Evolutionary conservation across 2,113 vertebrate genomes (phyloP).

Genomic region (Crotalus tigris): DNA sequence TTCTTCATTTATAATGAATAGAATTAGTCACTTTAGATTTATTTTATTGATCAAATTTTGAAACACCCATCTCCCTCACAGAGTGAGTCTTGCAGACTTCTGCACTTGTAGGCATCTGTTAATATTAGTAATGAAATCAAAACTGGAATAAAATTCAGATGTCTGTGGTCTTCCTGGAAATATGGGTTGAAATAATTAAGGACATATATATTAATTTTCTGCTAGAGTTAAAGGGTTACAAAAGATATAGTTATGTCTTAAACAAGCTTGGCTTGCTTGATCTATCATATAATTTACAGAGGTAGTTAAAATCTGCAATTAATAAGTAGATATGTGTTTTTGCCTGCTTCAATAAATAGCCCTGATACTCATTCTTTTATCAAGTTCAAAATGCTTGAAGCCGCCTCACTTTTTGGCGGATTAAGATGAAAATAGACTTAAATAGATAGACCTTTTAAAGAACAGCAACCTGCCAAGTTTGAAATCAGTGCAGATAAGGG

Average conservation of each 20-base stretch:
- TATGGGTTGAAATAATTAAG: not conserved
- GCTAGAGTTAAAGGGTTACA: not conserved
- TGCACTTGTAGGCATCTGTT: constrained; percentile 28
- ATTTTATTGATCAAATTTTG: not conserved
- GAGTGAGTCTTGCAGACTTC: not conserved
- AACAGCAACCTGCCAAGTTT: not conserved
- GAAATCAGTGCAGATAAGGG: not conserved
- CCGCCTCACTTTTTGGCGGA: not conserved
- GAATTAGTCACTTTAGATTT: constrained; percentile 10
- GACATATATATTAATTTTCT: not conserved
- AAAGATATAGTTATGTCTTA: not conserved
- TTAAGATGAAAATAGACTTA: not conserved
- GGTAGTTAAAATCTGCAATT: not conserved
- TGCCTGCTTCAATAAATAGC: not conserved
- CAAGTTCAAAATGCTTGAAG: not conserved
- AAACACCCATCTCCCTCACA: not conserved
- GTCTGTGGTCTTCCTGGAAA: not conserved
- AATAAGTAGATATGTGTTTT: not conserved
- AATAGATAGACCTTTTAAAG: not conserved
- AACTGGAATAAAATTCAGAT: not conserved
- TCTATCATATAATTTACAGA: not conserved
- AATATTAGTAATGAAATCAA: constrained; percentile 34
- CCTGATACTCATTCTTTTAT: not conserved
- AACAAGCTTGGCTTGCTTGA: not conserved
- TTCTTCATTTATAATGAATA: constrained; percentile 1